These are phyloP conservation scores for Lepidocolaptes lacrymiger DNA, from an alignment of 2,797 vertebrate species.

Conservation along the genomic window DNA sequence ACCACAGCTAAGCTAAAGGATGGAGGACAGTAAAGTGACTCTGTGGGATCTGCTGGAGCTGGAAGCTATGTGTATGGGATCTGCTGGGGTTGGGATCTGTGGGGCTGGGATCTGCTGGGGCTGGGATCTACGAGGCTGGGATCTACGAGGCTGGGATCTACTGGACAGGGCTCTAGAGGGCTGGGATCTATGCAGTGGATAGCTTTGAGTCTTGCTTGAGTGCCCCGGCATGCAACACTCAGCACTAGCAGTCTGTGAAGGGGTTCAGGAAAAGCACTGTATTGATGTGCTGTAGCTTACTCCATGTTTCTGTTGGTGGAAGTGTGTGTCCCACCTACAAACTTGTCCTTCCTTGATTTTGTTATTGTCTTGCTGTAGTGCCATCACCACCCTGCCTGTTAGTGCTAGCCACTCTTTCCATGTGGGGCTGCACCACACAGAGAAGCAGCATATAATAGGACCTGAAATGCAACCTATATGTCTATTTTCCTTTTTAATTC, in stretches of 20 bases:
- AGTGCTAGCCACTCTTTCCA: not conserved
- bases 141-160: not conserved
- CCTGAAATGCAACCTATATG: not conserved
- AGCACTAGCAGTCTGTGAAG: not conserved
- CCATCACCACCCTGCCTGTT: not conserved
- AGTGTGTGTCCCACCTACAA: not conserved
- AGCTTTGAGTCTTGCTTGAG: not conserved
- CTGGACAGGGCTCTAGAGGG: no score
- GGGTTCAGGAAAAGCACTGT: not conserved
- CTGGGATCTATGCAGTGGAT: not conserved
- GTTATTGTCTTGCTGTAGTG: not conserved
- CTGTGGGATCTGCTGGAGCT: not conserved
- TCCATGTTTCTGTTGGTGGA: fast-evolving
- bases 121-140: no score
- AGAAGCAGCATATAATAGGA: not conserved
- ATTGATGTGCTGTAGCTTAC: not conserved
- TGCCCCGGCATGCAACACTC: not conserved
- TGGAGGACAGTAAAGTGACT: fast-evolving
- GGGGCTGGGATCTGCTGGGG: no score
- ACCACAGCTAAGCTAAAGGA: not conserved
- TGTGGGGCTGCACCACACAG: not conserved
- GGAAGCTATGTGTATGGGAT: not conserved
- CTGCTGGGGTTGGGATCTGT: not conserved
- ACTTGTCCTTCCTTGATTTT: not conserved
- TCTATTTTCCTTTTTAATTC: not conserved